phyloP scores from a whole-genome alignment of 2,797 vertebrate species.

The Periparus ater region DNA sequence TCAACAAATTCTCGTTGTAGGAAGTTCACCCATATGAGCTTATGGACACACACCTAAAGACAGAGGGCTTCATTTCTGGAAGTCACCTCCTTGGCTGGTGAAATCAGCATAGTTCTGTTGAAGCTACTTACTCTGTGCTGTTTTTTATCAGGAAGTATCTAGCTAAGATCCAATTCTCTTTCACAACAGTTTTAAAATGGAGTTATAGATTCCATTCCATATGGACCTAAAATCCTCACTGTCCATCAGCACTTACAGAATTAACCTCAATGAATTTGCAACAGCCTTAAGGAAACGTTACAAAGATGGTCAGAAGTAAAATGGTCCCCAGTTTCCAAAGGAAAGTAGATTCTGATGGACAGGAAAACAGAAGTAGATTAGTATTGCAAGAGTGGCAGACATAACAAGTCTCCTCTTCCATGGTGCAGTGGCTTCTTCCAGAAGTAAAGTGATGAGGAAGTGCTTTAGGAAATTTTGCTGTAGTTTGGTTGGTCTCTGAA shows the following conservation, averaged over 20 bases:
- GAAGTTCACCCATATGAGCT: neutral
- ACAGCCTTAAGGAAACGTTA: neutral
- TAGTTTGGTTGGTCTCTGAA: slow-evolving; percentile 18
- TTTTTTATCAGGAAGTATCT: neutral
- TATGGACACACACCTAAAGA: neutral
- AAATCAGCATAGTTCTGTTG: neutral
- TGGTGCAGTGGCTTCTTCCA: neutral
- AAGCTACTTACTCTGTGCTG: neutral
- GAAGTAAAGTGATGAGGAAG: slow-evolving; percentile 3
- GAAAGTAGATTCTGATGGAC: neutral
- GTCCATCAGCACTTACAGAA: neutral
- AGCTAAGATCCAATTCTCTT: neutral
- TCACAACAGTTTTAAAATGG: neutral
- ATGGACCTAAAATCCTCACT: neutral
- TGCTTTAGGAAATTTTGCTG: slow-evolving; percentile 25
- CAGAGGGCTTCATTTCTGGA: neutral
- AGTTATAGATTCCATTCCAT: neutral
- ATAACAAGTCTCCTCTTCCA: neutral
- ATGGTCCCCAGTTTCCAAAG: neutral
- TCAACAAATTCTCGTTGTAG: neutral
- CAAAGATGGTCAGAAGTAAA: neutral
- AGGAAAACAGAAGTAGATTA: neutral
- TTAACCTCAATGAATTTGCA: neutral
- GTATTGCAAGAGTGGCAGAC: neutral
- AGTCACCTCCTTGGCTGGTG: neutral